phyloP scores from a whole-genome alignment of 2,113 vertebrate species.

The Callionymus lyra region DNA sequence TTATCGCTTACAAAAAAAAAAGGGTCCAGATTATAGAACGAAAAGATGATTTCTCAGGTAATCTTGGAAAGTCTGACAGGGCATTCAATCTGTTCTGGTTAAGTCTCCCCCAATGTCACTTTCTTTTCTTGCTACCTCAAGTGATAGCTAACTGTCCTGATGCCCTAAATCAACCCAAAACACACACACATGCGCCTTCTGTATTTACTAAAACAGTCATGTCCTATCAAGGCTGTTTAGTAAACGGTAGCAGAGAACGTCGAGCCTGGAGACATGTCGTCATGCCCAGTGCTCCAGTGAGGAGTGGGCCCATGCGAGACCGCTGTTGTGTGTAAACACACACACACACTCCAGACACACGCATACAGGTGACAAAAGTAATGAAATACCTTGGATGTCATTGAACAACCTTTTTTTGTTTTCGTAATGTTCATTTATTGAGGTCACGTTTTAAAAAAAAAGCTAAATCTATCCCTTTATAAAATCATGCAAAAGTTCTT shows the following conservation, averaged over 20 bases:
- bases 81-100: constrained; percentile 11
- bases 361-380: constrained; percentile 44
- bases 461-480: no score
- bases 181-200: constrained; percentile 39
- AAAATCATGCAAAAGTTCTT: neutral
- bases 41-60: constrained; percentile 5
- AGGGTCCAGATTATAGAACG: constrained; percentile 21
- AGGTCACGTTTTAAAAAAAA: constrained; percentile 6
- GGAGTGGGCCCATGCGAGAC: constrained; percentile 32
- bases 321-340: constrained; percentile 68
- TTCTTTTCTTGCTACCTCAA: constrained; percentile 15
- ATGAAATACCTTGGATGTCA: constrained; percentile 11
- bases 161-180: constrained; percentile 51
- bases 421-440: constrained; percentile 5
- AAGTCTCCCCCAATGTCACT: constrained; percentile 3
- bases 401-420: constrained; percentile 19
- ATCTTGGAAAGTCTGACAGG: constrained; percentile 1
- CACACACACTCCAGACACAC: constrained; percentile 61
- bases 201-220: constrained; percentile 69
- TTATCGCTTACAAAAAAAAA: constrained; percentile 6
- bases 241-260: constrained; percentile 59
- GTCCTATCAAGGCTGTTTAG: constrained; percentile 65
- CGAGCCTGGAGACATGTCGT: constrained; percentile 56
- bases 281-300: constrained; percentile 40
- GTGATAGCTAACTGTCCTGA: constrained; percentile 33